Evolutionary conservation across 2,797 vertebrate genomes (phyloP).

Genomic region (Uromys caudimaculatus): DNA sequence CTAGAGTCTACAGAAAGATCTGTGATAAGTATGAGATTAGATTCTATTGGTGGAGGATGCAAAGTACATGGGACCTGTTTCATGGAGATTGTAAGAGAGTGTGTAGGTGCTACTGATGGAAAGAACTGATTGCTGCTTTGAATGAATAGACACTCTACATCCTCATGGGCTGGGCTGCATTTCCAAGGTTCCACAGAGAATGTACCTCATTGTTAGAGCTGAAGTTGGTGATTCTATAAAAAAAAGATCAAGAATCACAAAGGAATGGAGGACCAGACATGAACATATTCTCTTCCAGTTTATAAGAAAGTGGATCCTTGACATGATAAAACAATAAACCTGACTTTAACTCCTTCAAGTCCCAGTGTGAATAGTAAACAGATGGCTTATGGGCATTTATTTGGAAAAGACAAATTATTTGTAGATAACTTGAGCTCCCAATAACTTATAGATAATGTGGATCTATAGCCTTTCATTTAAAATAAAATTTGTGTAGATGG

Average conservation of each 20-base stretch:
- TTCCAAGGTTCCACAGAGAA: neutral
- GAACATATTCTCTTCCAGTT: neutral
- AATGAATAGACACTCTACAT: neutral
- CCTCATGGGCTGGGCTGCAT: neutral
- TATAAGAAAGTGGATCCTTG: neutral
- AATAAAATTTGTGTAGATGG: neutral
- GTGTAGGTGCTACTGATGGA: neutral
- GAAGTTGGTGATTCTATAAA: neutral
- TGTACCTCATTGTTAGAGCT: neutral
- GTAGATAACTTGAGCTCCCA: neutral
- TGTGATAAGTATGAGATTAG: neutral
- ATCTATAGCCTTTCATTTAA: neutral
- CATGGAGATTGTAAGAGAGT: neutral
- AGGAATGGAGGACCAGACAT: too few species aligned
- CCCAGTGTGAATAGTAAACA: neutral
- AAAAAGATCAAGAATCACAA: neutral
- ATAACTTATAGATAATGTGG: neutral
- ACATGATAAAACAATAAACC: neutral
- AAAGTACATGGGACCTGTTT: neutral
- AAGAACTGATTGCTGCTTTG: rapidly evolving
- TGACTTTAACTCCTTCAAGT: neutral
- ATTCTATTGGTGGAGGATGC: neutral
- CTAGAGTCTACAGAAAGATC: neutral
- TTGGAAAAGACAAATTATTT: neutral
- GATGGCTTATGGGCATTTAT: neutral